These are phyloP conservation scores for Aleiodes sp. DNA, from an alignment of 1,140 invertebrate genomes.

Conservation along the genomic window DNA sequence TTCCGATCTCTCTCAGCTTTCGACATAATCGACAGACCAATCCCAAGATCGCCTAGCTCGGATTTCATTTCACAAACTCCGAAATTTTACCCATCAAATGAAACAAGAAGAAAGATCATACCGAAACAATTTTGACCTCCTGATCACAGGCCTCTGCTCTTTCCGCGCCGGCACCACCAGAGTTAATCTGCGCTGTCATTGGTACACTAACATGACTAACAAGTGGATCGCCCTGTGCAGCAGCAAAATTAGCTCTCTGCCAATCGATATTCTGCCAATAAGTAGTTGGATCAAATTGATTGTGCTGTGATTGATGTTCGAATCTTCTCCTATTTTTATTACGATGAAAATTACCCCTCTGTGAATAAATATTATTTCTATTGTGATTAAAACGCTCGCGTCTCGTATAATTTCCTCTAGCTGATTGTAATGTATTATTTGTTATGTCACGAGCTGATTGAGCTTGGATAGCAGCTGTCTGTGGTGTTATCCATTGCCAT, in stretches of 20 bases:
- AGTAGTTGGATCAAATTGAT: conserved; percentile 51
- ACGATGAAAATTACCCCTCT: conserved; percentile 57
- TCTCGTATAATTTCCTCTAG: conserved; percentile 53
- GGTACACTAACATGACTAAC: conserved; percentile 51
- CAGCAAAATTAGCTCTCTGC: conserved; percentile 50
- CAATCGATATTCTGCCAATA: conserved; percentile 56
- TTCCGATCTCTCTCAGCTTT: too few relatives aligned
- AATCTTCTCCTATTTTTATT: conserved; percentile 54
- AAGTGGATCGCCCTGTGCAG: conserved; percentile 42
- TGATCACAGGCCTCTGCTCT: conserved; percentile 49
- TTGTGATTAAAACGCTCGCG: conserved; percentile 57
- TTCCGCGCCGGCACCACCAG: conserved; percentile 28
- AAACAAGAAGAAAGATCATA: conserved; percentile 26
- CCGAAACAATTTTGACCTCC: conserved; percentile 48
- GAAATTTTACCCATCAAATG: not conserved
- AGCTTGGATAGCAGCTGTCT: conserved; percentile 48
- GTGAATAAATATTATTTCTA: conserved; percentile 54
- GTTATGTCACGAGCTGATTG: conserved; percentile 49
- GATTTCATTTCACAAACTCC: too few relatives aligned
- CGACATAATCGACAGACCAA: too few relatives aligned
- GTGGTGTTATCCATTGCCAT: conserved; percentile 62
- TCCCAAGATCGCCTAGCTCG: too few relatives aligned
- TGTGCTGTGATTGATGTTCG: conserved; percentile 50
- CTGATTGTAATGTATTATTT: conserved; percentile 52
- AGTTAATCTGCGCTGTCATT: conserved; percentile 44